These are phyloP conservation scores for Rhinoptilus africanus DNA, from an alignment of 2,113 vertebrate species.

Conservation along the genomic window DNA sequence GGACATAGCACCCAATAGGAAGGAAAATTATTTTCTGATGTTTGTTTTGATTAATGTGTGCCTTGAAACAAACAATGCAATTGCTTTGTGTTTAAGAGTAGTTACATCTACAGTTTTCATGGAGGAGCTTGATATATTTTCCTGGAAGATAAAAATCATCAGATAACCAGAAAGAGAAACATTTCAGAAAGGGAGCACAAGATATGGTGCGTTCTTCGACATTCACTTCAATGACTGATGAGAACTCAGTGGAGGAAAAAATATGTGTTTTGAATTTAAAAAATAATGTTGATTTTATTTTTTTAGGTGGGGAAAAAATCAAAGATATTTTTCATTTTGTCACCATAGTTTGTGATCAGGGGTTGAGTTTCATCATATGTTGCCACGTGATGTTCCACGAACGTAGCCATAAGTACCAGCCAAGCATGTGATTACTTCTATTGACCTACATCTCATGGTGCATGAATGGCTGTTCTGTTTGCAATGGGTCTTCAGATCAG, in stretches of 20 bases:
- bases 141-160: neutral
- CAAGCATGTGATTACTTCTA: slow-evolving; percentile 25
- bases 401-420: neutral
- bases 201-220: neutral
- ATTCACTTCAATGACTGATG: neutral
- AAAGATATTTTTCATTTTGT: neutral
- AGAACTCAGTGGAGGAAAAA: neutral
- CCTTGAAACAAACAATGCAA: neutral
- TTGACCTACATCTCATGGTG: neutral
- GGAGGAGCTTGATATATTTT: neutral
- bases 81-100: neutral
- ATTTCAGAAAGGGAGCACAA: neutral
- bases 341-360: neutral
- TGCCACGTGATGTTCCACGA: neutral
- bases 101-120: neutral
- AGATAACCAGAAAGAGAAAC: neutral
- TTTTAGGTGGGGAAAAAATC: neutral
- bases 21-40: neutral
- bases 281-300: neutral
- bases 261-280: neutral
- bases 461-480: slow-evolving; percentile 58
- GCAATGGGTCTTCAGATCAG: neutral
- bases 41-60: neutral
- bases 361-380: neutral
- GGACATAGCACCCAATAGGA: neutral